Evolutionary conservation across 2,113 vertebrate species (phyloP), one percentile per base, ranked within the genome.

Genomic region (Leucopsar rothschildi): DNA sequence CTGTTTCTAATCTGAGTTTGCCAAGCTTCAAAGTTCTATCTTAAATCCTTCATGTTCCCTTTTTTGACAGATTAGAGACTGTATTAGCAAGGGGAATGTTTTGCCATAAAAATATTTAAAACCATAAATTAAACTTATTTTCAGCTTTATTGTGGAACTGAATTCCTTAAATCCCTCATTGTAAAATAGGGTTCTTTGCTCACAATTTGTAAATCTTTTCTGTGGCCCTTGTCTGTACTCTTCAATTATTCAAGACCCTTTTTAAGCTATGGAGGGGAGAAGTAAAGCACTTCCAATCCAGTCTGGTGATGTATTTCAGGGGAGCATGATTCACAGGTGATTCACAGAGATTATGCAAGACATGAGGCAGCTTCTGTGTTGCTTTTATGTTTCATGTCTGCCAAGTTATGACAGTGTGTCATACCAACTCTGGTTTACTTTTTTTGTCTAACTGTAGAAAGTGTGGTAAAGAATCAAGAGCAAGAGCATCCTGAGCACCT

Each of bases 271-370:
- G 8, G 55, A 84, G 56, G 72, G 60, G 25, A 75, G 60, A 90
- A 78, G 35, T 53, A 68, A 93, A 31, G 37, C 9, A 5, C 68
- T 89, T 96, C 81, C 55, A 39, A 1, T 91, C 87, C 42, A 22
- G 29, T 69, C 57, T 66, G 70, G 85, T 85, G 65, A 21, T 94
- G 35, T 68, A 21, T 93, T 96, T 96, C 88, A 92, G 76, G 40
- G 52, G 85, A 83, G 18, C 64, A 33, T 95, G 92, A 94, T 81
- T 97, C 93, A 96, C 60, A 77, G 60, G 79, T 95, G 88, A 96
- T 96, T 96, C 92, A 96, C 88, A 88, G 92, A 81, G 92, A 92
- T 90, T 77, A 52, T 90, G 88, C 93, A 96, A 93, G 76, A 75
- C 76, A 65, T 78, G 88, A 96, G 82, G 72, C 80, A 84, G 64